Percentiles rank a stretch among this genome's conserved stretches.
phyloP scores from a whole-genome alignment of 2,888 invertebrate genomes.

The Linyphia triangularis region DNA sequence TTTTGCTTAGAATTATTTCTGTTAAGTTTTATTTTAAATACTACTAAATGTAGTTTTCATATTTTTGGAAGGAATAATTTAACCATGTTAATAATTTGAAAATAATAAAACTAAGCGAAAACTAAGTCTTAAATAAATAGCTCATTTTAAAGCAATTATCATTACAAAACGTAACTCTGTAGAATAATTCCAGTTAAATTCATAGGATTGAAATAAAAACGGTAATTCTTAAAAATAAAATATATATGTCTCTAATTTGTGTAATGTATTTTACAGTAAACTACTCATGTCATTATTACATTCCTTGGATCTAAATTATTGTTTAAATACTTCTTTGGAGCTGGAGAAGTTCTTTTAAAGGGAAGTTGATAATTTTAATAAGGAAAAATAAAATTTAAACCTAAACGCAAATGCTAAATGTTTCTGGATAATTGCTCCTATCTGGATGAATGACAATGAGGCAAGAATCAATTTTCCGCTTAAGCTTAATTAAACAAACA shows the following conservation, averaged over 20 bases:
- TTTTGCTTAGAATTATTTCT: too few species aligned
- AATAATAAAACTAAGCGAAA: too few species aligned
- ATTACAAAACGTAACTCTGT: too few species aligned
- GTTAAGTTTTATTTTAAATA: too few species aligned
- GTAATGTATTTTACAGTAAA: not conserved
- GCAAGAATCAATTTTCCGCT: constrained; percentile 38
- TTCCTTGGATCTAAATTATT: not conserved
- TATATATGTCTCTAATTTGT: not conserved
- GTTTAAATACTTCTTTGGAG: not conserved
- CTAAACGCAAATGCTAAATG: constrained; percentile 10
- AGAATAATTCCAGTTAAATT: too few species aligned
- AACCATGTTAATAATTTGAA: too few species aligned
- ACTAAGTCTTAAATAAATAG: too few species aligned
- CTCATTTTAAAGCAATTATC: too few species aligned
- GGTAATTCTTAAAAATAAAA: not conserved
- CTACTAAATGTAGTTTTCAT: too few species aligned
- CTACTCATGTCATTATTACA: not conserved
- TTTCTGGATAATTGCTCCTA: constrained; percentile 41
- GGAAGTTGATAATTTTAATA: constrained; percentile 10
- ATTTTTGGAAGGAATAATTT: too few species aligned
- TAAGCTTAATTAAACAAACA: constrained; percentile 44
- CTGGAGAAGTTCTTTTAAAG: not conserved
- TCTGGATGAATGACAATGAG: constrained; percentile 4
- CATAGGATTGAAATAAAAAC: not conserved
- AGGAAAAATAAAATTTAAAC: constrained; percentile 7